These are phyloP conservation scores for Propsilocerus akamusi DNA, from an alignment of 1,140 invertebrate species.

Conservation along the genomic window DNA sequence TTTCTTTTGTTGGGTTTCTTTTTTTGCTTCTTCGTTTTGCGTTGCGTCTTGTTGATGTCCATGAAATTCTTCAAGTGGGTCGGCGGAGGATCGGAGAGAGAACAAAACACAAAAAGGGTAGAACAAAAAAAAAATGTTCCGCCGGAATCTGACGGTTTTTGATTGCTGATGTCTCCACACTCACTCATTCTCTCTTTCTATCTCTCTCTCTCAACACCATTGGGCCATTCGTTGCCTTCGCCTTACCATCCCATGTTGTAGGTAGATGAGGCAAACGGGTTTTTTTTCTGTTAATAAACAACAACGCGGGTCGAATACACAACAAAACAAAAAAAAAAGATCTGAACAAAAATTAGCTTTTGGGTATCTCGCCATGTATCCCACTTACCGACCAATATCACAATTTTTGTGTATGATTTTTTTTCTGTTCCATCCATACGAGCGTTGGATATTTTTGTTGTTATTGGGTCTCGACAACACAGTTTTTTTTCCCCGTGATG, in stretches of 20 bases:
- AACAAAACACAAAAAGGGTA: too few relatives aligned
- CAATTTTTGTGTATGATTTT: too few relatives aligned
- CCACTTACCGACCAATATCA: too few relatives aligned
- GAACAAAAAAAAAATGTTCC: neutral
- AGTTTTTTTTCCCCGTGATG: too few relatives aligned
- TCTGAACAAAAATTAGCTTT: neutral
- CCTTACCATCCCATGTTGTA: neutral
- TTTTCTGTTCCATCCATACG: too few relatives aligned
- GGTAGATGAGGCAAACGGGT: neutral
- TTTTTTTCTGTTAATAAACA: neutral
- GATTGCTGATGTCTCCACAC: neutral
- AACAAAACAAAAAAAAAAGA: too few relatives aligned
- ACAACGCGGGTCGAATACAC: too few relatives aligned
- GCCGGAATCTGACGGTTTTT: neutral
- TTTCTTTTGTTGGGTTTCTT: neutral
- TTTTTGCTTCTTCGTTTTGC: neutral
- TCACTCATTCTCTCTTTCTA: neutral
- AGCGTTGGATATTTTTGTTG: too few relatives aligned
- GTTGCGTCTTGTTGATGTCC: too few relatives aligned
- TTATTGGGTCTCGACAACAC: too few relatives aligned
- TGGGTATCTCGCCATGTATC: neutral
- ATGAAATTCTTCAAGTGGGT: neutral
- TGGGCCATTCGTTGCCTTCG: neutral
- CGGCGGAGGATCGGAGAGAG: neutral
- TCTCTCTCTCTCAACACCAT: too few relatives aligned